Percentiles rank a stretch among this genome's conserved stretches.
These are phyloP conservation scores for Aegithalos caudatus DNA, from an alignment of 2,113 vertebrate genomes.

Conservation along the genomic window DNA sequence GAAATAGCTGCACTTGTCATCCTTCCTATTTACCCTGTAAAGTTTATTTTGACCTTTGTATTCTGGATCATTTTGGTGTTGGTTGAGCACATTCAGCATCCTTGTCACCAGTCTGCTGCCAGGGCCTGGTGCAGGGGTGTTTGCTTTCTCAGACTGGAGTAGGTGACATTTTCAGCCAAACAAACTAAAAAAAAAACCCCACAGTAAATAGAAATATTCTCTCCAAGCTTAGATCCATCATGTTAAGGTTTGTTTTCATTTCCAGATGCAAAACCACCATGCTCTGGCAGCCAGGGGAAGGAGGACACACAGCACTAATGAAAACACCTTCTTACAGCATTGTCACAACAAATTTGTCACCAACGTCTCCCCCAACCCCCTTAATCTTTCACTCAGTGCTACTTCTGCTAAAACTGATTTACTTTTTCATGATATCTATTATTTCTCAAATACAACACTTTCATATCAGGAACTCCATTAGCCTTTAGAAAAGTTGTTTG, in stretches of 20 bases:
- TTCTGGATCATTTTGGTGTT: background rate
- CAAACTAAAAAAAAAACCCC: background rate
- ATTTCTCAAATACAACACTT: background rate
- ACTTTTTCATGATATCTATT: background rate
- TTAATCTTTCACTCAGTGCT: background rate
- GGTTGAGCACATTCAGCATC: background rate
- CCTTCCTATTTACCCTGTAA: background rate
- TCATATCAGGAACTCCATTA: background rate
- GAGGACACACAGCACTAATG: background rate
- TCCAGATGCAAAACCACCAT: background rate
- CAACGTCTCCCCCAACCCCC: background rate
- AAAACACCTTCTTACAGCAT: background rate
- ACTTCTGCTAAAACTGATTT: background rate
- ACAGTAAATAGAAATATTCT: background rate
- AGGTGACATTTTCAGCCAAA: background rate
- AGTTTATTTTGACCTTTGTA: background rate
- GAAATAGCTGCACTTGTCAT: background rate
- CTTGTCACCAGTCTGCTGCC: background rate
- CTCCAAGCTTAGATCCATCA: background rate
- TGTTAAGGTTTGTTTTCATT: background rate
- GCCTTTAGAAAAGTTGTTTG: background rate
- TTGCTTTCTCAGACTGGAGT: background rate
- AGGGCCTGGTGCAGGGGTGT: background rate
- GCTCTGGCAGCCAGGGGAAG: background rate
- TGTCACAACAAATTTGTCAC: background rate